These are phyloP conservation scores for Synergus gifuensis DNA, from an alignment of 2,888 invertebrate species.

Conservation along the genomic window DNA sequence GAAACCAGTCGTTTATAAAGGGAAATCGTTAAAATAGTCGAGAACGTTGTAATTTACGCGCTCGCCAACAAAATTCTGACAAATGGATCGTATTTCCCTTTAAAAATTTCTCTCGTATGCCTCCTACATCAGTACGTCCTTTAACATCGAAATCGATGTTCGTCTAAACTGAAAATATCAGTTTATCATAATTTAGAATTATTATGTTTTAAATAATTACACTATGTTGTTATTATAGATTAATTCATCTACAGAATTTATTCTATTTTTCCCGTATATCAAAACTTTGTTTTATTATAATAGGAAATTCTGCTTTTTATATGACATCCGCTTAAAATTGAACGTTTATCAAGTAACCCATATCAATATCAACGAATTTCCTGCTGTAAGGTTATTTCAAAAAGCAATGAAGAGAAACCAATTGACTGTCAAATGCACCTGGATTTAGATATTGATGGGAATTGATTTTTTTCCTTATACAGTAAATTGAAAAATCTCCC, in stretches of 20 bases:
- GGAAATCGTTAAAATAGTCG: slow-evolving; percentile 30
- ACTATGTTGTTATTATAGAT: neutral
- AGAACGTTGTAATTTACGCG: slow-evolving; percentile 33
- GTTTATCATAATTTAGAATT: neutral
- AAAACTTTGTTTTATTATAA: neutral
- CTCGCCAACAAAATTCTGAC: slow-evolving; percentile 34
- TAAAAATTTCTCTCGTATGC: slow-evolving; percentile 11
- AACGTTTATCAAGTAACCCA: neutral
- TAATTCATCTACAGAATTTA: neutral
- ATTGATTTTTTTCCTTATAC: neutral
- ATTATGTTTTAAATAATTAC: neutral
- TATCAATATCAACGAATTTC: neutral
- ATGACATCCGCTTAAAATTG: neutral
- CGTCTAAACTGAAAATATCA: slow-evolving; percentile 15
- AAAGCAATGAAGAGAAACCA: neutral
- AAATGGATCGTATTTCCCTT: slow-evolving; percentile 27
- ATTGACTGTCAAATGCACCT: neutral
- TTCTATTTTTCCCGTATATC: neutral
- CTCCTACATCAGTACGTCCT: neutral
- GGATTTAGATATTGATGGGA: neutral
- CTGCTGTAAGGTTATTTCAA: neutral
- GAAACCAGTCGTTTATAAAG: slow-evolving; percentile 21
- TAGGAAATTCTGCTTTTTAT: neutral
- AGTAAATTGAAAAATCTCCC: neutral
- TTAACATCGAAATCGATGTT: slow-evolving; percentile 17